Base-by-base conservation (phyloP, 2,888 invertebrate genomes). In the Phortica magna region DNA sequence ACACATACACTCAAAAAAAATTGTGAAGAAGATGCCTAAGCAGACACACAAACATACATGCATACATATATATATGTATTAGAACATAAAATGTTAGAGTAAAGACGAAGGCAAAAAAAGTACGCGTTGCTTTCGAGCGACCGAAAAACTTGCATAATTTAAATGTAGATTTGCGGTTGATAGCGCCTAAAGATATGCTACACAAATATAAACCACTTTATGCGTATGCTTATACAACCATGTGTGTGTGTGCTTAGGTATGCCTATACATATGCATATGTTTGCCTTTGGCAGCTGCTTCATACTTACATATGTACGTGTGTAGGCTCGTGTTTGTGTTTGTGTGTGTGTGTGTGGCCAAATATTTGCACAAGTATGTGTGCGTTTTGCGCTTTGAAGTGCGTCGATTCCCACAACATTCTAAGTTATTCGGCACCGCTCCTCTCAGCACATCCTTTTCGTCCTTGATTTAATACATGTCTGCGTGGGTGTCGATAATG, bases 81-180 rank as follows among this genome's bases (percentile, higher is more conserved):
- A 61, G 61, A 22, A 10, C n/a, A 61, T 17, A 22, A 17, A 22
- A 55, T 55, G 55, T n/a, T 55, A 55, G n/a, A 12, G n/a, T 7
- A 2, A 55, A 7, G n/a, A n/a, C 10, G 7, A 55, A 55, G 17
- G 7, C 1, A 55, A 55, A 55, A 31, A 31, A 31, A 31, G 31
- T 31, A 31, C 31, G 48, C 48, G 48, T 48, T 14, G 59, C 19
- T 14, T 43, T 72, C 77, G 74, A 77, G 82, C 79, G 80, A 82
- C 82, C 83, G 83, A 83, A 81, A 83, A 84, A 88, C 85, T 87
- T 85, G 88, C 88, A 88, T 85, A 85, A 85, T 85, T 85, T 85
- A 85, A 85, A 85, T 87, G 85, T 85, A 82, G 84, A 88, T 88
- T 83, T 87, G 88, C 83, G 88, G 87, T 85, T 82, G 84, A 87